Evolutionary conservation across 2,888 invertebrate species (phyloP), one percentile per base, ranked within the genome.

Genomic region (Phorcus lineatus): DNA sequence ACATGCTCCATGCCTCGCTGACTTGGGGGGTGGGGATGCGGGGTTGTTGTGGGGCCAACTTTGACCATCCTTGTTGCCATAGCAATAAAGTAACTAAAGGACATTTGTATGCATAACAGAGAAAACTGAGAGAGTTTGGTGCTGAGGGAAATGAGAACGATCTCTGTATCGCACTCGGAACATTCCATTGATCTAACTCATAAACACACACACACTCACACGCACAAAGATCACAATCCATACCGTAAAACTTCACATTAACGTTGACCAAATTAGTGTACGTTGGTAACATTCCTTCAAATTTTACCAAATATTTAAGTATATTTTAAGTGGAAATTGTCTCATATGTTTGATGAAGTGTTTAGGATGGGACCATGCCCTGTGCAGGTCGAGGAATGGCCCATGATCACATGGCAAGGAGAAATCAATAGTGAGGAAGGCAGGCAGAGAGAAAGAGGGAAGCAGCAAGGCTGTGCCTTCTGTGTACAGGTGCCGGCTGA

Each of bases 341-440:
- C 47, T 11, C 47, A 47, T 36, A 7, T 36, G 36, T 36, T 36
- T 7, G 36, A 36, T 47, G 47, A 47, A 47, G 47, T 47, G 47
- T n/a, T n/a, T 13, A 47, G 47, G 47, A 47, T 47, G 47, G 47
- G 47, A 47, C 47, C 47, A 13, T 36, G 36, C 57, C 57, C 81
- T 55, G 85, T 76, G 66, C 53, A 76, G 78, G 79, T 54, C 80
- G 55, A 74, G 75, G 79, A 84, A 76, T 70, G 77, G 70, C 24
- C 62, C 62, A 24, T 62, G 62, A 62, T 62, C 62, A 62, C 62
- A 62, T 62, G 81, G 79, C 81, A 85, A 82, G 77, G 82, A 82
- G 82, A 80, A 81, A 83, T 80, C 81, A 83, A 85, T 80, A 83
- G 80, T 81, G 80, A 82, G 82, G 62, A 83, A 82, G 80, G 82